A percentile compares a stretch with the other conserved stretches of the same genome.
Conservation (phyloP, 2,113 vertebrate species). For the Strix uralensis region DNA sequence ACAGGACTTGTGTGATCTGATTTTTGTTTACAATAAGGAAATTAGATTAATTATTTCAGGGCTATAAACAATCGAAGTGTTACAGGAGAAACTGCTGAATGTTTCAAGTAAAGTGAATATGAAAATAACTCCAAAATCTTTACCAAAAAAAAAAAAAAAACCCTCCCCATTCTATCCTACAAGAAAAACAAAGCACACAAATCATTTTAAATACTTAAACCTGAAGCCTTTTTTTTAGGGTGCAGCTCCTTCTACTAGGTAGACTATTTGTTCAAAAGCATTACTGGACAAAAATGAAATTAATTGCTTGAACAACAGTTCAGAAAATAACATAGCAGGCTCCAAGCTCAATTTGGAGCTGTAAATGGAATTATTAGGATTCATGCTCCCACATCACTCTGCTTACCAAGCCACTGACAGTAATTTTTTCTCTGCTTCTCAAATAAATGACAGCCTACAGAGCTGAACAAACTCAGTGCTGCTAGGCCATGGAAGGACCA, state of each 20-base stretch:
- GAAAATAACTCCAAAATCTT: not conserved
- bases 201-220: not conserved
- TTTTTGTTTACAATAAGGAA: not conserved
- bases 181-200: not conserved
- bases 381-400: not conserved
- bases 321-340: not conserved
- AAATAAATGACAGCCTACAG: not conserved
- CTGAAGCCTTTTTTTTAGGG: not conserved
- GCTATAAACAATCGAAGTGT: not conserved
- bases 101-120: not conserved
- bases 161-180: not conserved
- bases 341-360: not conserved
- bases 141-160: not conserved
- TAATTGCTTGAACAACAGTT: not conserved
- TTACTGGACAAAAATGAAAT: not conserved
- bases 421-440: not conserved
- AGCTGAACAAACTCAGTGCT: not conserved
- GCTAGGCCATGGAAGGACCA: not conserved
- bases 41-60: not conserved
- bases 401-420: not conserved
- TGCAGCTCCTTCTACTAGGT: not conserved
- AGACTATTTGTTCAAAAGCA: not conserved
- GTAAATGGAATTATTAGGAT: not conserved
- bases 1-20: not conserved
- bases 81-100: not conserved